Conservation (phyloP, 2,113 vertebrate species). For the Garra rufa region DNA sequence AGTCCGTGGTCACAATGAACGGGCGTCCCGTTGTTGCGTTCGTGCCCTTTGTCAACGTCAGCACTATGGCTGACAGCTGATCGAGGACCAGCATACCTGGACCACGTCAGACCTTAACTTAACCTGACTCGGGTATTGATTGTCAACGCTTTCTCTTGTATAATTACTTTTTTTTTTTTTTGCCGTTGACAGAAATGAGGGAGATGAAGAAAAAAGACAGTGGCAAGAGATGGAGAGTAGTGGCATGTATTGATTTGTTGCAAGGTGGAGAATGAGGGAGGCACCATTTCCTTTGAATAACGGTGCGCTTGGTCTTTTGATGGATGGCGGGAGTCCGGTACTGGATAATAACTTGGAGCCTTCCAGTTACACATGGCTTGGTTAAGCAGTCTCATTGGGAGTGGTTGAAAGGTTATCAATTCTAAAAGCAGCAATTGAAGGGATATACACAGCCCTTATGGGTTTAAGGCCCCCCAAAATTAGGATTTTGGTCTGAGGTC, state of each 20-base stretch:
- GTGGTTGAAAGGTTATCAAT: conserved; percentile 73
- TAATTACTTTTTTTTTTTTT: conserved; percentile 93
- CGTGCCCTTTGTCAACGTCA: conserved; percentile 59
- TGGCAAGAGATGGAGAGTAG: conserved; percentile 67
- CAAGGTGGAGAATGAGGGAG: conserved; percentile 78
- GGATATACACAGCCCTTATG: neutral
- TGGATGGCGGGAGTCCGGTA: conserved; percentile 84
- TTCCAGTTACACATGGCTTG: conserved; percentile 66
- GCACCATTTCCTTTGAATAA: conserved; percentile 89
- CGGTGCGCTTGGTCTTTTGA: conserved; percentile 92
- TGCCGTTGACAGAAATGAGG: conserved; percentile 57
- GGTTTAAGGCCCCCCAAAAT: neutral
- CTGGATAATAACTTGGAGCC: conserved; percentile 92
- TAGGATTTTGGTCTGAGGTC: neutral
- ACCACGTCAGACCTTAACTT: conserved; percentile 78
- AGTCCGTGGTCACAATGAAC: conserved; percentile 59
- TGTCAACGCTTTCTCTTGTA: conserved; percentile 89
- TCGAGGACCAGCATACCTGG: conserved; percentile 60
- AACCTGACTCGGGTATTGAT: conserved; percentile 86
- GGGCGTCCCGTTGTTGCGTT: conserved; percentile 72
- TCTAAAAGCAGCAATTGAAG: conserved; percentile 68
- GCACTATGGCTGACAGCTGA: conserved; percentile 76
- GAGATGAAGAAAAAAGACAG: conserved; percentile 64
- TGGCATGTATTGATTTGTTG: conserved; percentile 89
- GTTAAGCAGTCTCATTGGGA: conserved; percentile 64